Evolutionary conservation across 2,888 invertebrate species (phyloP), one percentile per base, ranked within the genome.

Genomic region (Crocallis elinguaria): DNA sequence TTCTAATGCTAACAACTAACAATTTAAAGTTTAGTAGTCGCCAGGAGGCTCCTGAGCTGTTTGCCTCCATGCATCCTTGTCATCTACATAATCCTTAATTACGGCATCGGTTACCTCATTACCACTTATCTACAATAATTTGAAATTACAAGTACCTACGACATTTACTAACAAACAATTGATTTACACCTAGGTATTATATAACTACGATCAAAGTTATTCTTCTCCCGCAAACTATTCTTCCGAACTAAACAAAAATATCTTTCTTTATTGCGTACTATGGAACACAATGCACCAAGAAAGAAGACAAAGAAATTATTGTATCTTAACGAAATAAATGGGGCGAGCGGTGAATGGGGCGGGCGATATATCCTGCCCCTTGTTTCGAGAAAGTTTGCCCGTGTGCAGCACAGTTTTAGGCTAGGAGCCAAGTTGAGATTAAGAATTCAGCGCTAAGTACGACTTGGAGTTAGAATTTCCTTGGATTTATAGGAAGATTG

Each of bases 241-340:
- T 39, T 44, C 21, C 29, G 30, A 4, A 45, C 30, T 45, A 39
- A 39, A 13, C 37, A n/a, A 33, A 19, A 46, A 52, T 52, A 37
- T 42, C 12, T 42, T 16, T 42, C 25, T 49, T 49, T 49, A 48
- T 42, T 38, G 46, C 58, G 36, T 43, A 30, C 25, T 37, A 43
- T 30, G 39, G 27, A 49, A 32, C 45, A 49, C 50, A 54, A 44
- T 58, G 62, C 61, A 62, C 60, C 54, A 60, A 65, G 63, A 66
- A 65, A 66, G 60, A 66, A 67, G 64, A 70, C 58, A 65, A 63
- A 66, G 68, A 66, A 79, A 75, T 82, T 77, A 80, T 79, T 78
- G 79, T 77, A 73, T 77, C 76, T 78, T 81, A 82, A 81, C 77
- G 63, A 67, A 76, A 76, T 74, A 81, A 81, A 84, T 83, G 83